A percentile compares a stretch with the other conserved stretches of the same genome.
These are phyloP conservation scores for Columba janthina DNA, from an alignment of 2,113 vertebrate species.

Conservation along the genomic window DNA sequence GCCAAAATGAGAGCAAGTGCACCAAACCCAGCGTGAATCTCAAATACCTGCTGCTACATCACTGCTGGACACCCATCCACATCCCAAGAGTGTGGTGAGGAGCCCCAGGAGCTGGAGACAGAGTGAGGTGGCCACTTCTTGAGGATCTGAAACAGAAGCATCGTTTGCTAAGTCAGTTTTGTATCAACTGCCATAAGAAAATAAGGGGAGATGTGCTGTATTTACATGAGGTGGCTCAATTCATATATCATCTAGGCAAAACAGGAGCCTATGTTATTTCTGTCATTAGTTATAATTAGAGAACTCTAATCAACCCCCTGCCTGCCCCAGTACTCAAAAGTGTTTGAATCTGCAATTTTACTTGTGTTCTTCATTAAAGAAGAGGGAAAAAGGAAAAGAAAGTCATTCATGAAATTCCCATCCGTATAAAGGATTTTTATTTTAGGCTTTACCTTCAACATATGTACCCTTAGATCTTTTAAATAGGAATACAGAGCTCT, in stretches of 20 bases:
- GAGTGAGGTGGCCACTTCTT: neutral
- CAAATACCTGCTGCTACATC: neutral
- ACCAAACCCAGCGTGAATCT: neutral
- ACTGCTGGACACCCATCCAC: rapidly evolving
- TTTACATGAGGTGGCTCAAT: neutral
- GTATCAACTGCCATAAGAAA: neutral
- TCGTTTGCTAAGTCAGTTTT: neutral
- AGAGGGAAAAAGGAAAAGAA: constrained; percentile 10
- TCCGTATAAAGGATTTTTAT: neutral
- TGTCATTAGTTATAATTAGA: constrained; percentile 69
- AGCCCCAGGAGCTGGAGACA: too few species aligned
- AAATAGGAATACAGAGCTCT: neutral
- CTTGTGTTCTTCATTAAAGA: constrained; percentile 46
- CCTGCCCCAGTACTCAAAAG: constrained; percentile 46
- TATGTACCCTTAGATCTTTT: neutral
- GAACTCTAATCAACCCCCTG: constrained; percentile 67
- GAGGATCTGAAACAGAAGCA: neutral
- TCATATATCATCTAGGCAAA: constrained; percentile 19
- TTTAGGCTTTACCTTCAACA: neutral
- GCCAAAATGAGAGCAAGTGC: rapidly evolving
- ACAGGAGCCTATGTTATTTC: constrained; percentile 55
- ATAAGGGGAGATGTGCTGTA: neutral
- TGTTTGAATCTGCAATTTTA: constrained; percentile 56
- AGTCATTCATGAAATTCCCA: constrained; percentile 50
- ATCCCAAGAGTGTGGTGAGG: rapidly evolving